phyloP scores from a whole-genome alignment of 2,797 vertebrate genomes.

The Nasua narica region DNA sequence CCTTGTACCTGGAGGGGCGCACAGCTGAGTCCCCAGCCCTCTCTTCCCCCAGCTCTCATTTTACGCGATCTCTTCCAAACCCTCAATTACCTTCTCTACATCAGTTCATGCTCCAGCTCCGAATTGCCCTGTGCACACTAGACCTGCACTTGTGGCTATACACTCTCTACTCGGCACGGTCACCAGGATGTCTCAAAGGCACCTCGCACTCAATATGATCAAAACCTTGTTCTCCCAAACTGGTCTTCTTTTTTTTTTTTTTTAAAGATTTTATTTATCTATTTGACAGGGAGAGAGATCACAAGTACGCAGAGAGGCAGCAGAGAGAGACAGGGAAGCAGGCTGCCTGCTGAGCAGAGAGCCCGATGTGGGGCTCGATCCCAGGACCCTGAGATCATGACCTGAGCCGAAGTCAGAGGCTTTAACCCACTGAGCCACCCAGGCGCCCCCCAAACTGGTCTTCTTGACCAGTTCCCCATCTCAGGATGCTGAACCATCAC shows the following conservation, averaged over 20 bases:
- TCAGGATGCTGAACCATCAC: background rate
- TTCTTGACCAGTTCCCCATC: background rate
- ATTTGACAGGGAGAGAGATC: no score
- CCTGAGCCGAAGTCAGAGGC: no score
- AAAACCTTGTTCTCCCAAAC: background rate
- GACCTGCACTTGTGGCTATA: background rate
- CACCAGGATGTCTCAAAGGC: background rate
- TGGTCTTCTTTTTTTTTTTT: background rate
- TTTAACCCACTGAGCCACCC: no score
- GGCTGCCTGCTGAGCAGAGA: no score
- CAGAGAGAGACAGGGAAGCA: no score
- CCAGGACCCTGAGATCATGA: no score
- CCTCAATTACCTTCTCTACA: background rate
- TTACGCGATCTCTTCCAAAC: background rate
- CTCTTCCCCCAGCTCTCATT: background rate
- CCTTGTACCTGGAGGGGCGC: background rate
- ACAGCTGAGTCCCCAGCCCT: background rate
- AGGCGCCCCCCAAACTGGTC: background rate
- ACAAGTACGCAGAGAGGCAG: no score
- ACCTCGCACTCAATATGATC: background rate
- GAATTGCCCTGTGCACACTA: rapidly evolving
- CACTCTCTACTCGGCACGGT: no score
- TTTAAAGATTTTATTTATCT: no score
- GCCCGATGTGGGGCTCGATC: no score
- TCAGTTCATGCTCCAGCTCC: no score